Percentiles rank a stretch among this genome's conserved stretches.
Conservation (phyloP, 2,888 invertebrate genomes). For the Habroteleia sp. region DNA sequence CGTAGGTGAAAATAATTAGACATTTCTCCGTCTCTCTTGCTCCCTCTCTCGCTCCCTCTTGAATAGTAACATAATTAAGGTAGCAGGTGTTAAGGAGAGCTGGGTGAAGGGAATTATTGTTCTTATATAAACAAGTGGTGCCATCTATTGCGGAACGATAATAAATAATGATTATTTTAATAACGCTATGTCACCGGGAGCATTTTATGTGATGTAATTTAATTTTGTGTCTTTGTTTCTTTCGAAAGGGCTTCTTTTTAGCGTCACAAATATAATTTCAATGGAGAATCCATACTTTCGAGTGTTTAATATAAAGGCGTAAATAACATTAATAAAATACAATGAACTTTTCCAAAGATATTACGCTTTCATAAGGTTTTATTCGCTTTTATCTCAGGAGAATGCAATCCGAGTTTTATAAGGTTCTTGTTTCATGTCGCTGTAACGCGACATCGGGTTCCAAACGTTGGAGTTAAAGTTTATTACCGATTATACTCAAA, state of each 20-base stretch:
- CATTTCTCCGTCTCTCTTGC: slow-evolving; percentile 6
- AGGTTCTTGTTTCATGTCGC: slow-evolving; percentile 38
- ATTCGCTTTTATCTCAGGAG: slow-evolving; percentile 42
- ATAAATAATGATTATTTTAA: not conserved
- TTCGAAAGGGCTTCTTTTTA: slow-evolving; percentile 4
- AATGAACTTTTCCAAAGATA: slow-evolving; percentile 25
- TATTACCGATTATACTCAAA: slow-evolving; percentile 44
- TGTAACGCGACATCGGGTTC: slow-evolving; percentile 38
- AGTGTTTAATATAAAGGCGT: slow-evolving; percentile 28
- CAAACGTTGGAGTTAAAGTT: slow-evolving; percentile 27
- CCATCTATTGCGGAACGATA: slow-evolving; percentile 14
- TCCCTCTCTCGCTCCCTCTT: not conserved
- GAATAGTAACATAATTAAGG: slow-evolving; percentile 33
- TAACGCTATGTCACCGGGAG: too few relatives aligned
- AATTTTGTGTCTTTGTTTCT: too few relatives aligned
- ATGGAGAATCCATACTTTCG: slow-evolving; percentile 10
- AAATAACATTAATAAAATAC: slow-evolving; percentile 47
- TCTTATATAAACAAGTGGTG: slow-evolving; percentile 9
- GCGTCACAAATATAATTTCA: slow-evolving; percentile 22
- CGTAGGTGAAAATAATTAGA: slow-evolving; percentile 47
- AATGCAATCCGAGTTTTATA: slow-evolving; percentile 53
- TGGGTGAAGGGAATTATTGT: slow-evolving; percentile 41
- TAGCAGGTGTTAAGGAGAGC: slow-evolving; percentile 40
- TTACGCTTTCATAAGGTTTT: slow-evolving; percentile 42
- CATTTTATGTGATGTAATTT: too few relatives aligned